Conservation (phyloP, 2,113 vertebrate genomes). For the Tamias sibiricus region DNA sequence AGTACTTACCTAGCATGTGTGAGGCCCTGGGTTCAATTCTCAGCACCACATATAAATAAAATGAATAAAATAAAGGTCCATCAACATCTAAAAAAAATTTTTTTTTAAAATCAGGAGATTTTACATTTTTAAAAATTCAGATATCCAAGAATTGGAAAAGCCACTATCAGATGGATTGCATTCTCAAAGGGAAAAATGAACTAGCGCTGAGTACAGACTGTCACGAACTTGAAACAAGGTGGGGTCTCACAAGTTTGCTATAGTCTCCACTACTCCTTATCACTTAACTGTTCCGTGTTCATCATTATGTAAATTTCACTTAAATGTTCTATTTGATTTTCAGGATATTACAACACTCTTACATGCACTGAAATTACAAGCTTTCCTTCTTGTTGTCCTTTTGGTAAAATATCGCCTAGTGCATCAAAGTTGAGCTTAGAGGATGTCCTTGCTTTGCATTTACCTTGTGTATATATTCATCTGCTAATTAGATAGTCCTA, state of each 20-base stretch:
- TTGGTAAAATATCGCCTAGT: not conserved
- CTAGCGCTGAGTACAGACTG: not conserved
- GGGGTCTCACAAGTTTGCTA: not conserved
- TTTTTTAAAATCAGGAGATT: not conserved
- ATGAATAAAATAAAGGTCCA: too few species aligned
- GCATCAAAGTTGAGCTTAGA: not conserved
- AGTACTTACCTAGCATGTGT: too few species aligned
- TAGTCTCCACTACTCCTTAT: not conserved
- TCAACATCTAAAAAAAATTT: too few species aligned
- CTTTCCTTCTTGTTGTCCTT: not conserved
- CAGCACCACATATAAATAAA: too few species aligned
- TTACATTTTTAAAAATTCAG: not conserved
- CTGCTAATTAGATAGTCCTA: not conserved
- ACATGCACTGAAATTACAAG: not conserved
- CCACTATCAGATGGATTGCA: not conserved
- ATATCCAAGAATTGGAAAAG: constrained; percentile 44
- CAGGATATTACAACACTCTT: not conserved
- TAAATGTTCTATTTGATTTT: not conserved
- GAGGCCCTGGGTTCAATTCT: too few species aligned
- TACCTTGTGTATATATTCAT: not conserved
- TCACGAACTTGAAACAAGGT: too few species aligned
- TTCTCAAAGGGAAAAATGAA: not conserved
- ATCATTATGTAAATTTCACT: not conserved
- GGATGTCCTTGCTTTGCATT: not conserved
- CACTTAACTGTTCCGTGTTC: not conserved